These are phyloP conservation scores for Hozukius guyotensis DNA, from an alignment of 2,797 vertebrate genomes.

Conservation along the genomic window DNA sequence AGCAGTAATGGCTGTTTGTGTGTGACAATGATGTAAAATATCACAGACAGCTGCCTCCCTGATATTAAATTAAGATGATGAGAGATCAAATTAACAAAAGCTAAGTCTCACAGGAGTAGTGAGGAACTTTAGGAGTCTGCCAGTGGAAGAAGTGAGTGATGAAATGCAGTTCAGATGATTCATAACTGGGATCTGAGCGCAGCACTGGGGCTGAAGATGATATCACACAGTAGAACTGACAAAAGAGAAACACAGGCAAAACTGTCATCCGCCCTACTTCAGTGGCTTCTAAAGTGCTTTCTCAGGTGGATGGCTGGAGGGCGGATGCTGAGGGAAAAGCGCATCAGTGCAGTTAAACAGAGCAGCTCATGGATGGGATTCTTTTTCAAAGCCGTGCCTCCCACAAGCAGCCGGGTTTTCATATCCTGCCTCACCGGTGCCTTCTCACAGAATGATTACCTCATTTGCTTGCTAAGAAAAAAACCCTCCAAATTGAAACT, in stretches of 20 bases:
- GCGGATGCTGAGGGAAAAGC: conserved; percentile 48
- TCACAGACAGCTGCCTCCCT: conserved; percentile 26
- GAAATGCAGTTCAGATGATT: conserved; percentile 42
- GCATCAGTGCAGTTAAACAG: conserved; percentile 44
- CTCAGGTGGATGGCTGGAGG: conserved; percentile 65
- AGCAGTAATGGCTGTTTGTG: neutral
- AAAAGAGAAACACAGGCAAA: conserved; percentile 43
- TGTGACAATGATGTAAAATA: neutral
- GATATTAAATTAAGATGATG: conserved; percentile 56
- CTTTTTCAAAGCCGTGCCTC: conserved; percentile 37
- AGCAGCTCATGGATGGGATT: conserved; percentile 45
- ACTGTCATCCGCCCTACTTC: conserved; percentile 56
- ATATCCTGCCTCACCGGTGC: conserved; percentile 46
- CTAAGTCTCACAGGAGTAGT: conserved; percentile 33
- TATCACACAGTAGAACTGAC: conserved; percentile 23
- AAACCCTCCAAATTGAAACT: conserved; percentile 60
- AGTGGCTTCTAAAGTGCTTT: conserved; percentile 43
- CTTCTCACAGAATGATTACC: conserved; percentile 59
- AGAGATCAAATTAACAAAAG: conserved; percentile 51
- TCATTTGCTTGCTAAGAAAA: conserved; percentile 44
- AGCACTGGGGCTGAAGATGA: conserved; percentile 17
- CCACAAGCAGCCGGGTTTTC: conserved; percentile 45
- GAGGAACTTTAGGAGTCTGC: conserved; percentile 20
- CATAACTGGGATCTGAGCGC: conserved; percentile 38
- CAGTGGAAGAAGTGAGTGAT: conserved; percentile 43